Percentiles rank a stretch among this genome's conserved stretches.
Conservation (phyloP, 2,888 invertebrate genomes). For the Theristus sp. region DNA sequence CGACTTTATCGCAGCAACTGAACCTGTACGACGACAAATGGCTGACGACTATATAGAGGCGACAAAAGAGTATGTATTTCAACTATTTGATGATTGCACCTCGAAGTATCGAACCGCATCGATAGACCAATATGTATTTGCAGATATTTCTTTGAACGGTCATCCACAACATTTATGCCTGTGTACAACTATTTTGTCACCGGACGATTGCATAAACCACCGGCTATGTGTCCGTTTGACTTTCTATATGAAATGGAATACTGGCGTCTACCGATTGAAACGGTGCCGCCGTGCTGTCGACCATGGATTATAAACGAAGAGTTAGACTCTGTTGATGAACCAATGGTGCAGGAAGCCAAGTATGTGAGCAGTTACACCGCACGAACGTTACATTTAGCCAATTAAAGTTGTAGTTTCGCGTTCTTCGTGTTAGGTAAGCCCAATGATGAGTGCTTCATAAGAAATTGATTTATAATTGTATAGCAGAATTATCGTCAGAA, state of each 20-base stretch:
- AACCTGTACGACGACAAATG: background rate
- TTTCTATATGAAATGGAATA: background rate
- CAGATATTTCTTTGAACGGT: too few species aligned
- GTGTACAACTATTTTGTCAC: background rate
- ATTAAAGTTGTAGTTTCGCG: too few species aligned
- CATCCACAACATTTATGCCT: background rate
- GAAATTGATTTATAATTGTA: too few species aligned
- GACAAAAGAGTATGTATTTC: background rate
- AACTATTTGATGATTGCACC: background rate
- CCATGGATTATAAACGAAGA: background rate
- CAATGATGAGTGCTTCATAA: too few species aligned
- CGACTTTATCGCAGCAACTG: background rate
- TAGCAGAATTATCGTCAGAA: too few species aligned
- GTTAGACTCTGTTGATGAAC: too few species aligned
- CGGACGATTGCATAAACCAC: background rate
- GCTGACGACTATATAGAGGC: background rate
- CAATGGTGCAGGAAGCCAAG: too few species aligned
- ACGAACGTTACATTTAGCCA: background rate
- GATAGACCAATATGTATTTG: too few species aligned
- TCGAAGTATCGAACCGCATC: too few species aligned
- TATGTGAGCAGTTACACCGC: too few species aligned
- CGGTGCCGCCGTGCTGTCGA: background rate
- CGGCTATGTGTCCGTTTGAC: background rate
- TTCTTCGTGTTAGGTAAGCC: too few species aligned
- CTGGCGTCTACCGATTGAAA: background rate